A percentile compares a stretch with the other conserved stretches of the same genome.
Conservation (phyloP, 2,888 invertebrate species). For the Noctua janthe region DNA sequence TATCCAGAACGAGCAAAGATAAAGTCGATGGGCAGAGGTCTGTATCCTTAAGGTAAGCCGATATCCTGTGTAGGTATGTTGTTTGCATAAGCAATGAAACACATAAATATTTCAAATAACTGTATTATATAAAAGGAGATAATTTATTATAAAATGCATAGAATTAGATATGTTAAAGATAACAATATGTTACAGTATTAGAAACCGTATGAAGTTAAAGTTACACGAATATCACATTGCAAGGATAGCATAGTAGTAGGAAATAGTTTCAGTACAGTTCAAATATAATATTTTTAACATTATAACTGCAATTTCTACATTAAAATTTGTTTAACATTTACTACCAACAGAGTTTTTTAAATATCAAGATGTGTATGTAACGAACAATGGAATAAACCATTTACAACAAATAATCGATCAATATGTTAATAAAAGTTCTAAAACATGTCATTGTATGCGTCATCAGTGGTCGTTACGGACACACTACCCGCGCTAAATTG, state of each 20-base stretch:
- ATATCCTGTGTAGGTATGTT: conserved; percentile 18
- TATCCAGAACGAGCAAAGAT: not conserved
- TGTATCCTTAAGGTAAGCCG: conserved; percentile 31
- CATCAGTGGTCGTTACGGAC: conserved; percentile 75
- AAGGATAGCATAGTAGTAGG: conserved; percentile 61
- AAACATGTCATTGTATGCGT: not conserved
- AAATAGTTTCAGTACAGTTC: conserved; percentile 71
- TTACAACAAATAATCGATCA: conserved; percentile 14
- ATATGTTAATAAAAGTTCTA: not conserved
- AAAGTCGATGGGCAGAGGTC: conserved; percentile 1
- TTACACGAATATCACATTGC: conserved; percentile 80
- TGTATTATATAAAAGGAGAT: conserved; percentile 74
- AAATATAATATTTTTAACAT: conserved; percentile 36
- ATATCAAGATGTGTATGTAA: conserved; percentile 5
- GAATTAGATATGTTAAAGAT: conserved; percentile 79
- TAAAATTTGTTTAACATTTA: conserved; percentile 44
- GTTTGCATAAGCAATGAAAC: conserved; percentile 46
- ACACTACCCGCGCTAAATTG: conserved; percentile 83
- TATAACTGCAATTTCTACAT: conserved; percentile 47
- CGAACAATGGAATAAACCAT: conserved; percentile 9
- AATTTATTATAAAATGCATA: conserved; percentile 76
- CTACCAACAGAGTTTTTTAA: conserved; percentile 23
- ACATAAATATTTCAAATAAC: conserved; percentile 68
- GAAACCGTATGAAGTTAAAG: conserved; percentile 70
- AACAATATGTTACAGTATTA: conserved; percentile 74